phyloP scores from a whole-genome alignment of 2,888 invertebrate genomes.

The Hybos culiciformis region DNA sequence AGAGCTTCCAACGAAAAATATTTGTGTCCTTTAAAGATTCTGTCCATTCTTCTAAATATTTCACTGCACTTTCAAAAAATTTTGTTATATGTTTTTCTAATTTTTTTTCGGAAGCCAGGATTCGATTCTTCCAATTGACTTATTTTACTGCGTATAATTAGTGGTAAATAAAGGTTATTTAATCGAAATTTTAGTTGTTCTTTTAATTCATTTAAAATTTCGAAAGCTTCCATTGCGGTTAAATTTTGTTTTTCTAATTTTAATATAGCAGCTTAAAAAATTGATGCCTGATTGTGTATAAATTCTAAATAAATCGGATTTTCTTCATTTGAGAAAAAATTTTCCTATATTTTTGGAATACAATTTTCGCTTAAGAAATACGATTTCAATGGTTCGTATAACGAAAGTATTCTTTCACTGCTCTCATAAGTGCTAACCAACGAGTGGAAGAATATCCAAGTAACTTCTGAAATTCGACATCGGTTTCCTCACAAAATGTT shows the following conservation, averaged over 20 bases:
- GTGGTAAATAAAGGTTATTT: conserved; percentile 10
- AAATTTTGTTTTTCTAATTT: conserved; percentile 12
- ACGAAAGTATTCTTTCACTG: conserved; percentile 8
- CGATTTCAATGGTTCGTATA: conserved; percentile 8
- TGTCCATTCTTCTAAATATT: conserved; percentile 11
- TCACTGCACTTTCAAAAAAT: conserved; percentile 8
- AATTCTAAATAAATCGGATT: conserved; percentile 10
- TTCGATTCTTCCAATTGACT: conserved; percentile 10
- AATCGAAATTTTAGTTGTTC: conserved; percentile 4
- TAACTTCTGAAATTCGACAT: conserved; percentile 8
- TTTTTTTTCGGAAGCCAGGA: background rate
- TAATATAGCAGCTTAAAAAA: conserved; percentile 11
- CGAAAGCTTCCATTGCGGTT: conserved; percentile 11
- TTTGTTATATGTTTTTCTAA: conserved; percentile 6
- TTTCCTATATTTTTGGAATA: conserved; percentile 4
- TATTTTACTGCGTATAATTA: conserved; percentile 10
- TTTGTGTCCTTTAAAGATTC: conserved; percentile 9
- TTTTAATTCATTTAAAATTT: conserved; percentile 1
- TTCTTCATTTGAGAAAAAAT: background rate
- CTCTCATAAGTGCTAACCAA: conserved; percentile 7
- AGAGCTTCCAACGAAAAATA: conserved; percentile 1
- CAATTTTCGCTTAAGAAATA: conserved; percentile 10
- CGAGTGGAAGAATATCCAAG: conserved; percentile 9
- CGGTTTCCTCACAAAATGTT: conserved; percentile 8
- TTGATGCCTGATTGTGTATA: conserved; percentile 10